Percentiles rank a stretch among this genome's conserved stretches.
These are phyloP conservation scores for Conger conger DNA, from an alignment of 2,113 vertebrate species.

Conservation along the genomic window DNA sequence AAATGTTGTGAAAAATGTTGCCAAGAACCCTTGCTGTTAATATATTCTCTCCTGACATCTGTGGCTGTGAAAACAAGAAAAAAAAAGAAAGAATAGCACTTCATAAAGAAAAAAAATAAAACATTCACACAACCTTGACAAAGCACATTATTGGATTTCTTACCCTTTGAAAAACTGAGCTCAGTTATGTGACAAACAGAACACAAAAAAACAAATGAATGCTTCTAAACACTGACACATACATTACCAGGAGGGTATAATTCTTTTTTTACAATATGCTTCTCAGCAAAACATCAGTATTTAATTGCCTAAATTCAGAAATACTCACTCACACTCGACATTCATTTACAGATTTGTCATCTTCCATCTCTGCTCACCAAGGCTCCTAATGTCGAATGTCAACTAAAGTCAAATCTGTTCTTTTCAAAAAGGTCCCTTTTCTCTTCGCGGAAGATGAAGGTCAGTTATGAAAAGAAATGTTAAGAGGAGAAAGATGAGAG, in stretches of 20 bases:
- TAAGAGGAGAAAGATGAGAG: conserved; percentile 2
- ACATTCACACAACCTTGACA: neutral
- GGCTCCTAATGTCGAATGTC: neutral
- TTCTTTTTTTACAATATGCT: neutral
- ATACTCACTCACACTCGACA: neutral
- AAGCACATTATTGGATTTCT: neutral
- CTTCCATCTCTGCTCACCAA: neutral
- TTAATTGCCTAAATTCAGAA: neutral
- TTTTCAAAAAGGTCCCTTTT: neutral
- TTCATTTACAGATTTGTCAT: neutral
- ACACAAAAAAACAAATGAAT: neutral
- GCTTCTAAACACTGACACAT: neutral
- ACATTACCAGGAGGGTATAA: neutral
- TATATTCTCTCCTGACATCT: neutral
- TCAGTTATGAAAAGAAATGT: conserved; percentile 4
- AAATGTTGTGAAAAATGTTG: neutral
- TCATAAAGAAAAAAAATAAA: neutral
- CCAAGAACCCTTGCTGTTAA: neutral
- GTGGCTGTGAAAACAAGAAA: neutral
- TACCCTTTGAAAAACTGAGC: neutral
- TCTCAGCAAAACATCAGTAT: neutral
- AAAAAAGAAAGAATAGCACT: neutral
- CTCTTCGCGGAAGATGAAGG: neutral
- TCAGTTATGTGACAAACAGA: neutral
- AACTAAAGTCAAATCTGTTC: neutral